Evolutionary conservation across 2,797 vertebrate species (phyloP).

Genomic region (Sebastes flavidus): DNA sequence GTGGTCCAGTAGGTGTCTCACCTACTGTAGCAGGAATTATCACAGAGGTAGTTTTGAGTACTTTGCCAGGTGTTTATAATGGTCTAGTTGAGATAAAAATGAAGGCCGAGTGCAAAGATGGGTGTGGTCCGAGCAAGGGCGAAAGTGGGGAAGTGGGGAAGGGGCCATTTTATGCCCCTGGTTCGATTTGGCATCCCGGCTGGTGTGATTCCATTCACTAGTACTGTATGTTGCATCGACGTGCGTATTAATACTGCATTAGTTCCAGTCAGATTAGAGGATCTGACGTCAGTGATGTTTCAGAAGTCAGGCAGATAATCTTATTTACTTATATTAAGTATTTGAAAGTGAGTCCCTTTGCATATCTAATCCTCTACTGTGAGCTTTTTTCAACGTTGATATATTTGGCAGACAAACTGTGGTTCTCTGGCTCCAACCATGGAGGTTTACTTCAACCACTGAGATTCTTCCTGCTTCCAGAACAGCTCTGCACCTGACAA

Average conservation of each 20-base stretch:
- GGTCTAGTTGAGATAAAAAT: no score
- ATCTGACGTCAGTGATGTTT: background rate
- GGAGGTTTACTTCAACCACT: background rate
- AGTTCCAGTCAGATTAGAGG: slow-evolving; percentile 23
- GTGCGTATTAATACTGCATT: slow-evolving; percentile 1
- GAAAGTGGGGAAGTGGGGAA: no score
- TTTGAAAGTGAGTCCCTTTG: slow-evolving; percentile 1
- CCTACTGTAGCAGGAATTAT: no score
- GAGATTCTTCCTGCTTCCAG: background rate
- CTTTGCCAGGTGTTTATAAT: no score
- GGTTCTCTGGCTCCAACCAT: background rate
- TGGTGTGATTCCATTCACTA: background rate
- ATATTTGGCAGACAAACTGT: background rate
- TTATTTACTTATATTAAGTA: background rate
- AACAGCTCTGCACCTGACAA: background rate
- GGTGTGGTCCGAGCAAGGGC: no score
- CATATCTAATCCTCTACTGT: slow-evolving; percentile 16
- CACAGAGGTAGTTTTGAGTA: no score
- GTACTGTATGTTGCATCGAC: background rate
- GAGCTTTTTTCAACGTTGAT: background rate
- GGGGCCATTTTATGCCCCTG: background rate
- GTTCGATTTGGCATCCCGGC: background rate
- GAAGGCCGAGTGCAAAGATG: no score
- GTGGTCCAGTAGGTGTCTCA: no score
- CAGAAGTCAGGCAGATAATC: slow-evolving; percentile 8